Conservation (phyloP, 1,140 invertebrate genomes). For the Sitophilus oryzae region DNA sequence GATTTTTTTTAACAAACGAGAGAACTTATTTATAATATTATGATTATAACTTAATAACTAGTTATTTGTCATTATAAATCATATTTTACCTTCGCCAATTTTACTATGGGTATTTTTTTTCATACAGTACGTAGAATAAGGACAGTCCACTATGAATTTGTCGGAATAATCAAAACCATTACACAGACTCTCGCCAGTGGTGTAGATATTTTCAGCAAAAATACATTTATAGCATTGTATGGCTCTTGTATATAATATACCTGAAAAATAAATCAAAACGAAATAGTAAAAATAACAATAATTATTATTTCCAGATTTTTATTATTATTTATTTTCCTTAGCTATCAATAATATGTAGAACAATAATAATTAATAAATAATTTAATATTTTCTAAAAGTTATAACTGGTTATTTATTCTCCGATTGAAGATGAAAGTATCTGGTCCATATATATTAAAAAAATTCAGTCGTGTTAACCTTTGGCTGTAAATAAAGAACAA, state of each 20-base stretch:
- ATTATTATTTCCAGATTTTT: too few relatives aligned
- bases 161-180: conserved; percentile 63
- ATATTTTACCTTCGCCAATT: conserved; percentile 27
- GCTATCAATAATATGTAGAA: too few relatives aligned
- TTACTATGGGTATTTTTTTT: conserved; percentile 53
- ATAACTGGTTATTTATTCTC: too few relatives aligned
- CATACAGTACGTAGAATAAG: conserved; percentile 73
- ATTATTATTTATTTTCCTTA: too few relatives aligned
- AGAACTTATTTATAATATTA: too few relatives aligned
- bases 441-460: too few relatives aligned
- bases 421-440: too few relatives aligned
- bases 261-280: conserved; percentile 26
- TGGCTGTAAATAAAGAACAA: too few relatives aligned
- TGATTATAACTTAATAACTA: background rate
- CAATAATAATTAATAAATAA: too few relatives aligned
- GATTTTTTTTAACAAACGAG: too few relatives aligned
- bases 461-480: too few relatives aligned
- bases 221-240: conserved; percentile 63
- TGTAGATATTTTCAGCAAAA: conserved; percentile 49
- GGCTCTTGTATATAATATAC: conserved; percentile 22
- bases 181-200: conserved; percentile 55
- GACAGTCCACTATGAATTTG: conserved; percentile 64
- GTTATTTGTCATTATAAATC: background rate
- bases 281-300: conserved; percentile 26
- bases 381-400: too few relatives aligned